Evolutionary conservation across 2,113 vertebrate species (phyloP), one percentile per base, ranked within the genome.

Genomic region (Cynoglossus semilaevis): DNA sequence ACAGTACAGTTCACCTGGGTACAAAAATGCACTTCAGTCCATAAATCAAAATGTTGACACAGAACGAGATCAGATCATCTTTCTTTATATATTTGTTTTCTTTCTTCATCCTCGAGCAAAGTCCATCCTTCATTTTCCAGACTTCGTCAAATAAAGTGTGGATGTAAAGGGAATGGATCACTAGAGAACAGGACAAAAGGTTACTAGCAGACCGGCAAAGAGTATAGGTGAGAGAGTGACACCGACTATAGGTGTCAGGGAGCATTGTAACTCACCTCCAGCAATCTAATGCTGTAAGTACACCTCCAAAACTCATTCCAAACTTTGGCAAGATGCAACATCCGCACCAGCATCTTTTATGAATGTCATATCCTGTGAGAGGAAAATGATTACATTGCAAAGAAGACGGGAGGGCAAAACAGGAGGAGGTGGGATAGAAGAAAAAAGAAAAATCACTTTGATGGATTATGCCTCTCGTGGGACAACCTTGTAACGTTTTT

Each of bases 401-500:
- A 90, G 88, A 72, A 86, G 74, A 87, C 84, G 80, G 79, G 81
- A 70, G 76, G 81, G 68, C 37, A 54, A 70, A 74, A 75, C 61
- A 59, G 77, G 70, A 51, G 80, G 66, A 61, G 80, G 60, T 51
- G 76, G 66, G 69, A 58, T 63, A 55, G 58, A 58, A 53, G 50
- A 52, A 58, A 51, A 73, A 73, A 76, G 71, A 85, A 87, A 88
- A 88, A 89, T 90, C 84, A 82, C 86, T 87, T 87, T 92, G 89
- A 91, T 91, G 87, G 87, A 92, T 92, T 86, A 84, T 56, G 80
- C 72, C 74, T 74, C 87, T 91, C 74, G 47, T 85, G 89, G 85
- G 88, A 92, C 90, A 91, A 91, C 90, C 88, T 91, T 91, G 88
- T 90, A 89, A 89, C 79, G 67, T 88, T 91, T 91, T 87, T 87